A percentile compares a stretch with the other conserved stretches of the same genome.
Conservation (phyloP, 2,797 vertebrate species). For the Molossus alvarezi region DNA sequence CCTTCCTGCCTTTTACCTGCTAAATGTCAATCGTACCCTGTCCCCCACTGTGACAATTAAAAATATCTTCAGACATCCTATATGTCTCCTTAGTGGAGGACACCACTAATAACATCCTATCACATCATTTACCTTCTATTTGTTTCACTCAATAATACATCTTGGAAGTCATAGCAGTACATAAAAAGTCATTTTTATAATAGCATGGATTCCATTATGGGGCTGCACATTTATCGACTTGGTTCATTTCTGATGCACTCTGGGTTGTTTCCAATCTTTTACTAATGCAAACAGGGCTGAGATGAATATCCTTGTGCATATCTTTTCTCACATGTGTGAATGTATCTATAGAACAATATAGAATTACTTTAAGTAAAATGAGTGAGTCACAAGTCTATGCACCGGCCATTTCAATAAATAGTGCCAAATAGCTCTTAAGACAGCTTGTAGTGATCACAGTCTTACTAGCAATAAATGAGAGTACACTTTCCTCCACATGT, state of each 20-base stretch:
- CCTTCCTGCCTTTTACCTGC: neutral
- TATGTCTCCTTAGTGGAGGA: neutral
- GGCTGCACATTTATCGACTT: neutral
- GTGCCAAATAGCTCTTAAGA: neutral
- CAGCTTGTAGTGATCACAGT: neutral
- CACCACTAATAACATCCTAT: neutral
- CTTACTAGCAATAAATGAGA: slow-evolving; percentile 33
- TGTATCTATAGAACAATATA: neutral
- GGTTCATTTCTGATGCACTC: neutral
- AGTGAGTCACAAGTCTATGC: neutral
- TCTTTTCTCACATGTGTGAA: neutral
- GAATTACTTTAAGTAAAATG: neutral
- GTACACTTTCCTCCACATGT: neutral
- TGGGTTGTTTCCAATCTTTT: neutral
- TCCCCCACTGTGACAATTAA: neutral
- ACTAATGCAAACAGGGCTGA: neutral
- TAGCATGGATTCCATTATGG: neutral
- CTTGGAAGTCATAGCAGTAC: neutral
- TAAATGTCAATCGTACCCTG: neutral
- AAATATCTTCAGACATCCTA: neutral
- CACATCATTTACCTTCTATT: neutral
- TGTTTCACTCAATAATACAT: neutral
- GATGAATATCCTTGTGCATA: neutral
- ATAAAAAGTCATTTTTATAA: neutral
- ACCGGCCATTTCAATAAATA: neutral